phyloP scores from a whole-genome alignment of 2,888 invertebrate genomes.

The Parapristionchus giblindavisi region DNA sequence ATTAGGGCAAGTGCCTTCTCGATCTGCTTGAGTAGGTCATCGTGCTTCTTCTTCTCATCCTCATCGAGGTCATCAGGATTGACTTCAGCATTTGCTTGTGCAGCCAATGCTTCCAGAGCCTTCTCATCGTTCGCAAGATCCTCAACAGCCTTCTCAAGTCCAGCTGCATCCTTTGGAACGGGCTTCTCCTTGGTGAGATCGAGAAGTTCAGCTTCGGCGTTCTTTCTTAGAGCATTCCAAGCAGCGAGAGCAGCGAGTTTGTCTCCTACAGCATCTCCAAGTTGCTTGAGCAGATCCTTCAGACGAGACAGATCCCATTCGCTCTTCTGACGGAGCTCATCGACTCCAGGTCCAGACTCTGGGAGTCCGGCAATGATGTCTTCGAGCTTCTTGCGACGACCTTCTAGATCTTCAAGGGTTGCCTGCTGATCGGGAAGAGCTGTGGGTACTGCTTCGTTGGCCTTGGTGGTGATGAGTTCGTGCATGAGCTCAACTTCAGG shows the following conservation, averaged over 20 bases:
- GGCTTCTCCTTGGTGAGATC: slow-evolving; percentile 25
- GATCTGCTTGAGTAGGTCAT: slow-evolving; percentile 28
- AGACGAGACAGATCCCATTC: slow-evolving; percentile 51
- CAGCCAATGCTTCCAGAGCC: slow-evolving; percentile 14
- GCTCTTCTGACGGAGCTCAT: slow-evolving; percentile 50
- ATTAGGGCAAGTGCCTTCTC: slow-evolving; percentile 28
- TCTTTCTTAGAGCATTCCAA: slow-evolving; percentile 47
- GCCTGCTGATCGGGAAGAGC: slow-evolving; percentile 48
- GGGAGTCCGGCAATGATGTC: slow-evolving; percentile 42
- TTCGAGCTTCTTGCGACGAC: slow-evolving; percentile 47
- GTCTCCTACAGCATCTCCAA: slow-evolving; percentile 51
- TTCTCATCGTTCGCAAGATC: slow-evolving; percentile 33
- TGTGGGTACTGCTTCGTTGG: slow-evolving; percentile 38
- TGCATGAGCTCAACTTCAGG: slow-evolving; percentile 47
- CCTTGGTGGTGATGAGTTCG: slow-evolving; percentile 39
- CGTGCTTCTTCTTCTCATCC: slow-evolving; percentile 27
- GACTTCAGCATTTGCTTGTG: slow-evolving; percentile 34
- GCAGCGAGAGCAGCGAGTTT: slow-evolving; percentile 53
- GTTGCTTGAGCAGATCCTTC: slow-evolving; percentile 48
- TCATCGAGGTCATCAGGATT: slow-evolving; percentile 36
- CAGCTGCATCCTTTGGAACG: slow-evolving; percentile 23
- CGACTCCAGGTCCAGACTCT: slow-evolving; percentile 39
- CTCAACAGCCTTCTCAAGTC: slow-evolving; percentile 33
- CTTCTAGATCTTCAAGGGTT: slow-evolving; percentile 48
- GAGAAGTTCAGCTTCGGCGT: neutral